Percentiles rank a stretch among this genome's conserved stretches.
Evolutionary conservation across 1,140 invertebrate species (phyloP).

Genomic region (Orius laevigatus): DNA sequence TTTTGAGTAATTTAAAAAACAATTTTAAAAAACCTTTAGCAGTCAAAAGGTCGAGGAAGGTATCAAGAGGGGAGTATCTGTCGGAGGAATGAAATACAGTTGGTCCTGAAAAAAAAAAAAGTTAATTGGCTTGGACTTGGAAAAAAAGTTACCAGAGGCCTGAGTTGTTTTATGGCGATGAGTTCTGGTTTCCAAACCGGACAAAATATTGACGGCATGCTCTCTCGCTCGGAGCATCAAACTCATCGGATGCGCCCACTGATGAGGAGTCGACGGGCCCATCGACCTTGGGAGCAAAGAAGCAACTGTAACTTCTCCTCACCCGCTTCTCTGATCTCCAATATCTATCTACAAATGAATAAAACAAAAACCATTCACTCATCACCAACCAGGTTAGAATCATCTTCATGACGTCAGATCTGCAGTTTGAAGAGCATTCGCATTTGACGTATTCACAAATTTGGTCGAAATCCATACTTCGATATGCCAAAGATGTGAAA

Average conservation of each 20-base stretch:
- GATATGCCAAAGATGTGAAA: constrained; percentile 67
- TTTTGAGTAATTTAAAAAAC: not conserved
- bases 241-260: constrained; percentile 60
- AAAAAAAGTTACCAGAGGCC: too few species aligned
- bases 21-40: constrained; percentile 44
- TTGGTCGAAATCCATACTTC: constrained; percentile 50
- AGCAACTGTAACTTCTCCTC: constrained; percentile 51
- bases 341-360: constrained; percentile 35
- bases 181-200: constrained; percentile 33
- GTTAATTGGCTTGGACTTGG: too few species aligned
- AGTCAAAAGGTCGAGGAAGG: constrained; percentile 66
- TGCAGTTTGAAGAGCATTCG: constrained; percentile 69
- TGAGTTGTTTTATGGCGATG: not conserved
- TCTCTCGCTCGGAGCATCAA: constrained; percentile 58
- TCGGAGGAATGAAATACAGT: constrained; percentile 44
- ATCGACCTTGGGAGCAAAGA: constrained; percentile 52
- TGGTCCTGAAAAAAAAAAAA: too few species aligned
- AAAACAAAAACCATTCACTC: constrained; percentile 8
- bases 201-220: constrained; percentile 58
- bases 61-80: constrained; percentile 58
- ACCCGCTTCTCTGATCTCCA: constrained; percentile 45
- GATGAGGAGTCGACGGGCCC: constrained; percentile 55
- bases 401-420: constrained; percentile 68
- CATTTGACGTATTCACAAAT: constrained; percentile 64
- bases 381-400: constrained; percentile 51